Base-by-base conservation (phyloP, 2,113 vertebrate genomes). In the Nicator chloris region DNA sequence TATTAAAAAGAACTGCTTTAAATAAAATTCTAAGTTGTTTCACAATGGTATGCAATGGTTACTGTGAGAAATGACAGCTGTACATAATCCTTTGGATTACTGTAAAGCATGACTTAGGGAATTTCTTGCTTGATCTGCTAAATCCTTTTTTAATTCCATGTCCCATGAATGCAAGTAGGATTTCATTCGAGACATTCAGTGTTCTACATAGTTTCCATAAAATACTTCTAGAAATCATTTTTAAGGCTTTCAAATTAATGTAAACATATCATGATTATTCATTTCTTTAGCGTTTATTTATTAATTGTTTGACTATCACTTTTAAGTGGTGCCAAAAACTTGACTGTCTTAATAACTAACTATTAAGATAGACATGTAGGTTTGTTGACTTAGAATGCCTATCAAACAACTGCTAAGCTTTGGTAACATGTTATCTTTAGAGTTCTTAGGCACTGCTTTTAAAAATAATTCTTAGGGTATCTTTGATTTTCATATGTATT, bases 1-100 rank as follows among this genome's bases (percentile, higher is more conserved):
- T 0, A 28, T 73, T 61, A 4, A 26, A 33, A 37, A 26, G 1
- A 50, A 22, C 1, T 6, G 0, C 47, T 81, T 68, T 9, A 57
- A 76, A 81, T 39, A 76, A 83, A 66, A 80, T 21, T 76, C 5
- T 57, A 26, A 11, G 1, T 26, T 61, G 14, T 35, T 51, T 26
- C 13, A 56, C 11, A 83, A 56, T 72, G 2, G 5, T 42, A 31
- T 23, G 11, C 94, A 93, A 68, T 20, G 4, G 3, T 81, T 39
- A 40, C 31, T 61, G 7, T 42, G 10, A 23, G 9, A 77, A 92
- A 42, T 76, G 9, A 78, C 45, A 81, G 28, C 10, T 70, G 7
- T 50, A 19, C 2, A n/a, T 60, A 87, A 53, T 72, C 33, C 28
- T 54, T 28, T 68, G 35, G 65, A n/a, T 57, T 82, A 42, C 12